Conservation (phyloP, 2,888 invertebrate species). For the Tolmerus cingulatus region DNA sequence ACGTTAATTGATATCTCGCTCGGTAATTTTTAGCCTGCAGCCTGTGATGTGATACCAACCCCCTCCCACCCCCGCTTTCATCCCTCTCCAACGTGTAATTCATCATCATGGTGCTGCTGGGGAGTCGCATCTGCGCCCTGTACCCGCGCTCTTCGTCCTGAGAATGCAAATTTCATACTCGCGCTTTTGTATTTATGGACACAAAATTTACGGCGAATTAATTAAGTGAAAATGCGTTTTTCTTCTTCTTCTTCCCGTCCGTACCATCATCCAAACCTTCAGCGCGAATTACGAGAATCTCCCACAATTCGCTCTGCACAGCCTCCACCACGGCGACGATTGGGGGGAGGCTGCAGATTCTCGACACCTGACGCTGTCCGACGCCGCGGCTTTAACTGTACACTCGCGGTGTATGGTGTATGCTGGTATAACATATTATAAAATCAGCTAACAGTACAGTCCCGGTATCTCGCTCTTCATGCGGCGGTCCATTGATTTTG, state of each 20-base stretch:
- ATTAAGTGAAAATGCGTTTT: not conserved
- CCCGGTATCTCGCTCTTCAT: not conserved
- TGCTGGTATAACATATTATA: not conserved
- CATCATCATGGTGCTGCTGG: not conserved
- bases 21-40: not conserved
- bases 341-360: not conserved
- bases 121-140: not conserved
- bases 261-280: not conserved
- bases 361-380: not conserved
- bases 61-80: no score
- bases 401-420: not conserved
- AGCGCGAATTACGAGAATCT: not conserved
- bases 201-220: not conserved
- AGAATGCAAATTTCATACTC: not conserved
- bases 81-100: not conserved
- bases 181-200: not conserved
- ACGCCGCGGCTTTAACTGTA: not conserved
- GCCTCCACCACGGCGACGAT: not conserved
- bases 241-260: not conserved
- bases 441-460: not conserved
- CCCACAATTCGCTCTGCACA: not conserved
- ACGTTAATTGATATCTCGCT: not conserved
- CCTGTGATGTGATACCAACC: not conserved
- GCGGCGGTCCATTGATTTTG: not conserved
- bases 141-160: not conserved